A percentile compares a stretch with the other conserved stretches of the same genome.
phyloP scores from a whole-genome alignment of 2,113 vertebrate species.

The Oncorhynchus kisutch region DNA sequence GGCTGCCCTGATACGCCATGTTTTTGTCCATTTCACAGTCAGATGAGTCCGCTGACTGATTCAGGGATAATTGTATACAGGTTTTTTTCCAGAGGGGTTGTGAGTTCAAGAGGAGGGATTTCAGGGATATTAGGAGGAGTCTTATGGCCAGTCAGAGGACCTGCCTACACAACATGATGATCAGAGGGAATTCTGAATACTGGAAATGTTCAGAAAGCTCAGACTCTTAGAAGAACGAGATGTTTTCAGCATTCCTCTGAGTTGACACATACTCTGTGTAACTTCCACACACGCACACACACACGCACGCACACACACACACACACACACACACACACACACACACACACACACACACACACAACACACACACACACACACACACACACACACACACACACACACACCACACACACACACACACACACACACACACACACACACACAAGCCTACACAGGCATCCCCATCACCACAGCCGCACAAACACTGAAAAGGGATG shows the following conservation, averaged over 20 bases:
- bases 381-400: neutral
- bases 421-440: no score
- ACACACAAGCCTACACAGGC: neutral
- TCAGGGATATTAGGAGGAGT: no score
- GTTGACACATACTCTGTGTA: no score
- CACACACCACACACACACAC: neutral
- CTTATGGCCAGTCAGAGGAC: no score
- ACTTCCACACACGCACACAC: no score
- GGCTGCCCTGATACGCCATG: constrained; percentile 55
- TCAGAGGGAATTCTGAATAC: no score
- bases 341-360: neutral
- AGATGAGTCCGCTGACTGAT: constrained; percentile 58
- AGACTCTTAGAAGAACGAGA: no score
- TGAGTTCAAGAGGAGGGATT: neutral
- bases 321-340: no score
- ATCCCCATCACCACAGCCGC: neutral
- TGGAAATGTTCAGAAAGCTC: no score
- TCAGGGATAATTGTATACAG: constrained; percentile 15
- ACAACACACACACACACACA: neutral
- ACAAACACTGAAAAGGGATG: constrained; percentile 3
- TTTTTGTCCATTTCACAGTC: constrained; percentile 70
- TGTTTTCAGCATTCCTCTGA: no score
- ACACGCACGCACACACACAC: no score
- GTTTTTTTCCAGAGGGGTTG: neutral
- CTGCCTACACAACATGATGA: no score